Evolutionary conservation across 2,797 vertebrate species (phyloP).

Genomic region (Orestias chungarensis): DNA sequence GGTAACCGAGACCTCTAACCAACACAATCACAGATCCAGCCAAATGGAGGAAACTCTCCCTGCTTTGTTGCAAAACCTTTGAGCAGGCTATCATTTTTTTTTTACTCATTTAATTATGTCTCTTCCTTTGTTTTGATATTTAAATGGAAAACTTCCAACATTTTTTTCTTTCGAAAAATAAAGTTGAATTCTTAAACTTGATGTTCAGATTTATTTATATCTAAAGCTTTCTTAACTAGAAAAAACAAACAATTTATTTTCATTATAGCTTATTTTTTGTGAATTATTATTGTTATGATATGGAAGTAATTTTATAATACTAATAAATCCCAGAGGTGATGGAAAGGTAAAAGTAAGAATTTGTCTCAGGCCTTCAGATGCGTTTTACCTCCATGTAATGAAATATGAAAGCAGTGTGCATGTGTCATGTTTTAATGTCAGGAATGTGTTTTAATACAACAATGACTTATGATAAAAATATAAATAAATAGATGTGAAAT

Average conservation of each 20-base stretch:
- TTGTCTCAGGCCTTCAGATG: background rate
- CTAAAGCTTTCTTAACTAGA: background rate
- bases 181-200: slow-evolving; percentile 68
- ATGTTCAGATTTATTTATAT: slow-evolving; percentile 11
- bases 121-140: slow-evolving; percentile 63
- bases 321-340: too few relatives aligned
- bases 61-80: slow-evolving; percentile 4
- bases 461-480: background rate
- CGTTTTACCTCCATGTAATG: background rate
- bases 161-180: slow-evolving; percentile 68
- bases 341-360: background rate
- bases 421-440: background rate
- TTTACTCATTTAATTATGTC: slow-evolving; percentile 33
- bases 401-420: background rate
- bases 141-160: slow-evolving; percentile 76
- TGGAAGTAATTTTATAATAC: background rate
- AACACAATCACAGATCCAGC: slow-evolving; percentile 14
- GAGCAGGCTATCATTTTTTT: background rate
- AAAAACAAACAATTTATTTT: background rate
- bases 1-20: slow-evolving; percentile 63
- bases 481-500: background rate
- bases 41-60: slow-evolving; percentile 18
- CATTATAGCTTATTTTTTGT: background rate
- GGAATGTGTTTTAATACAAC: background rate
- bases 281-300: background rate